phyloP scores from a whole-genome alignment of 2,797 vertebrate species.

The Margarornis squamiger region DNA sequence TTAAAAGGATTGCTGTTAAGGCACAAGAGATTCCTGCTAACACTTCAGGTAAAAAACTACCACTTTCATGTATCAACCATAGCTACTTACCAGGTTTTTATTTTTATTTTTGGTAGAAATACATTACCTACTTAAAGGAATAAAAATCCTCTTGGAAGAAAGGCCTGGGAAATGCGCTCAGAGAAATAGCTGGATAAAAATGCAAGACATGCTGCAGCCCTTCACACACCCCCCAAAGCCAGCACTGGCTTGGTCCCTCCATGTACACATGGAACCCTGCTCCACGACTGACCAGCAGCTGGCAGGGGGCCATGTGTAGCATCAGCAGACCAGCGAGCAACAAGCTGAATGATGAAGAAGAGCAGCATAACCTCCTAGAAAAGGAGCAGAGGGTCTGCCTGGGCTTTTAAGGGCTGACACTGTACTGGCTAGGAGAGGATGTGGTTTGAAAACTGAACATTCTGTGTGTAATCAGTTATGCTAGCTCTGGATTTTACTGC shows the following conservation, averaged over 20 bases:
- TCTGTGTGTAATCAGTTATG: rapidly evolving
- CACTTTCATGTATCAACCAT: not conserved
- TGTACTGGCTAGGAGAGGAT: not conserved
- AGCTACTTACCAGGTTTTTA: not conserved
- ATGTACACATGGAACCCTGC: rapidly evolving
- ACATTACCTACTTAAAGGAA: not conserved
- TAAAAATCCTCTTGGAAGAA: not conserved
- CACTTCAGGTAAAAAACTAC: not conserved
- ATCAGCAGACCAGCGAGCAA: rapidly evolving
- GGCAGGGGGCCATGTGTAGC: rapidly evolving
- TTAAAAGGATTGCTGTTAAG: not conserved
- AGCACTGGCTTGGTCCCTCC: rapidly evolving
- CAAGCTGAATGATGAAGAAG: not conserved
- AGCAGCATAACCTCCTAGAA: not conserved
- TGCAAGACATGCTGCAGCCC: rapidly evolving
- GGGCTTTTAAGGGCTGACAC: not conserved
- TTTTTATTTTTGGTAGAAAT: not conserved
- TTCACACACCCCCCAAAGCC: rapidly evolving
- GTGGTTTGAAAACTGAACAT: not conserved
- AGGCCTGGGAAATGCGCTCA: rapidly evolving
- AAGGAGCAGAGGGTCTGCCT: not conserved
- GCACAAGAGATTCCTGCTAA: not conserved
- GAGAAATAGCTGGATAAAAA: not conserved
- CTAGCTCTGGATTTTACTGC: not conserved
- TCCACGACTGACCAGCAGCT: rapidly evolving